phyloP scores from a whole-genome alignment of 2,113 vertebrate genomes.

The western clawed frog (Xenopus tropicalis) region UCB_Xtro_10.0 CM004444.2:104066001-104066500 shows the following conservation, averaged over 20 bases:
- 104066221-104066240: background rate
- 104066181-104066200: background rate
- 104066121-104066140: background rate
- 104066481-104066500: no score
- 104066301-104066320: slow-evolving; percentile 22
- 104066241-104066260: slow-evolving; percentile 10
- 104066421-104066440: no score
- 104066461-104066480: no score
- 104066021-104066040: no score
- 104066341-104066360: slow-evolving; percentile 3
- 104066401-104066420: no score
- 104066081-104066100: no score
- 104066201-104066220: background rate
- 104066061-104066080: no score
- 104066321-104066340: background rate
- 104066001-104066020: no score
- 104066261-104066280: slow-evolving; percentile 26
- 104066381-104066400: slow-evolving; percentile 5
- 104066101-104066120: background rate
- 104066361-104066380: background rate
- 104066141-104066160: background rate
- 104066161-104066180: background rate
- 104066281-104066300: slow-evolving; percentile 28
- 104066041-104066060: no score
- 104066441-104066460: no score